Base-by-base conservation (phyloP, 1,140 invertebrate species). In the Drosophila nannoptera region DNA sequence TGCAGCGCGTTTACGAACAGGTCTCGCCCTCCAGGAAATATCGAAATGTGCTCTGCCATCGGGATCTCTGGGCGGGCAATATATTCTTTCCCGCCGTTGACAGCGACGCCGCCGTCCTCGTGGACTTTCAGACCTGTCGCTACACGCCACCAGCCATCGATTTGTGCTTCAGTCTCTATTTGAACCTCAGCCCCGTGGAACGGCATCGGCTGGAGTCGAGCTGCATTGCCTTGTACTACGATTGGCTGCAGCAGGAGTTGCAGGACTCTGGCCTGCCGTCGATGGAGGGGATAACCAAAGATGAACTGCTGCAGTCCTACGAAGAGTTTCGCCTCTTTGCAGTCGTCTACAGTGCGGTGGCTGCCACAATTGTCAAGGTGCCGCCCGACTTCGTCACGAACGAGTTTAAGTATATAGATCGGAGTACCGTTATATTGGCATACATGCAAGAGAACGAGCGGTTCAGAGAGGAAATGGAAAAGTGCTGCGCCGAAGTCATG, bases 61-160 rank as follows among this genome's bases (percentile, higher is more conserved):
- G 91, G 0, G 92, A 94, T 88, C 86, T 92, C 2, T 93, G 93
- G 93, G 90, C 90, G 31, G 93, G 92, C 55, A 94, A 94, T 72
- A 72, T 93, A 0, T 87, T 93, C 65, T 93, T 92, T 75, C 62
- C 92, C 90, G 50, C 42, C 2, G 6, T 70, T 31, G 11, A 16
- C 4, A 7, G 59, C 1, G 36, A 14, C 4, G 84, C 91, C 0
- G 92, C 92, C 55, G 53, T 92, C 4, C 75, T 94, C 0, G 90
- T 94, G 2, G 92, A 94, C 73, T 93, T 91, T 73, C 92, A 93
- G 82, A 88, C 91, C 7, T 72, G 90, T 6, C 90, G 90, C 35
- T 92, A 90, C 69, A 90, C 90, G 64, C 91, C 92, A 7, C 91
- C 92, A 0, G 91, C 91, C 2, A 90, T 91, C 7, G 93, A 93